A percentile compares a stretch with the other conserved stretches of the same genome.
Evolutionary conservation across 2,113 vertebrate species (phyloP).

Genomic region (Pygoscelis adeliae): DNA sequence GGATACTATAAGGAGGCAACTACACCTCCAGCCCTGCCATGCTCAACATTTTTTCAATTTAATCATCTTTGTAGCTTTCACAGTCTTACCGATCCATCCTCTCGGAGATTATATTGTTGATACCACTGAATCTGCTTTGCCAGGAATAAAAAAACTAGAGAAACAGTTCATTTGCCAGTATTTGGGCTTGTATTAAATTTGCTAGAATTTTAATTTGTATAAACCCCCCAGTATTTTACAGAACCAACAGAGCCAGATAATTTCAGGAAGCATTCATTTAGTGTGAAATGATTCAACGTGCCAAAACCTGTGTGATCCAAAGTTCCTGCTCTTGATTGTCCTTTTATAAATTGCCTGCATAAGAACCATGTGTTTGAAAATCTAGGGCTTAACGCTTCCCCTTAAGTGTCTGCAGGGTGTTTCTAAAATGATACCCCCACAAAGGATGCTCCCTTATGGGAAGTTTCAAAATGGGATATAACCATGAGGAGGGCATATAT

Average conservation of each 20-base stretch:
- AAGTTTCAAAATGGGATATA: background rate
- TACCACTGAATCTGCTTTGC: background rate
- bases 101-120: background rate
- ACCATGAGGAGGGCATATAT: background rate
- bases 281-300: background rate
- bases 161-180: background rate
- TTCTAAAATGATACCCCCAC: background rate
- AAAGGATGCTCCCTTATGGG: background rate
- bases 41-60: background rate
- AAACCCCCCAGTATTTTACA: background rate
- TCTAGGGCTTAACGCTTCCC: background rate
- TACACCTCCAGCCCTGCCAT: background rate
- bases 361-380: background rate
- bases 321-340: background rate
- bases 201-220: background rate
- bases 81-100: background rate
- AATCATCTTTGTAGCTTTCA: background rate
- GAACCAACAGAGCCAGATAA: background rate
- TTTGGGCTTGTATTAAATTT: background rate
- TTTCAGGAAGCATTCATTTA: background rate
- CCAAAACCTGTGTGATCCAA: background rate
- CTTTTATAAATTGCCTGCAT: background rate
- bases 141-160: background rate
- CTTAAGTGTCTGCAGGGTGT: background rate
- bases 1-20: background rate